These are phyloP conservation scores for Lasioglossum lativentre DNA, from an alignment of 2,888 invertebrate genomes.

Conservation along the genomic window DNA sequence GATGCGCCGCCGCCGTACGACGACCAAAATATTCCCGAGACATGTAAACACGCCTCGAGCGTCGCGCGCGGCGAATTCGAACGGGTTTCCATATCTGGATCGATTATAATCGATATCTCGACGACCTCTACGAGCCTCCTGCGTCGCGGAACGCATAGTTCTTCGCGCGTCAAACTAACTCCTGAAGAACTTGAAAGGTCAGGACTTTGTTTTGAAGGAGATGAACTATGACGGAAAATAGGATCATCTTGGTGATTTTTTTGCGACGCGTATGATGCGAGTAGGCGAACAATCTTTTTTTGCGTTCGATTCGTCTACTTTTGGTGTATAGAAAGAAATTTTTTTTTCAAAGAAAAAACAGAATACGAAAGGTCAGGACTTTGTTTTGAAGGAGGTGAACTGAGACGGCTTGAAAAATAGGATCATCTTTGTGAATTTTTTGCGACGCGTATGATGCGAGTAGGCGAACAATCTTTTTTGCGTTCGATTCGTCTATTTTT, in stretches of 20 bases:
- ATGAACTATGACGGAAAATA: not conserved
- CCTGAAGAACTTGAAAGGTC: not conserved
- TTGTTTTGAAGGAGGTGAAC: not conserved
- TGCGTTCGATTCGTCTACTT: not conserved
- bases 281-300: not conserved
- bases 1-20: not conserved
- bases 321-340: no score
- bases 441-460: no score
- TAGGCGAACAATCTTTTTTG: not conserved
- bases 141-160: conserved; percentile 20
- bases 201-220: not conserved
- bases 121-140: conserved; percentile 23
- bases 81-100: conserved; percentile 39
- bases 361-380: not conserved
- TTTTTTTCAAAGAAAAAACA: not conserved
- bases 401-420: not conserved
- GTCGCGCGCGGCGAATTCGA: not conserved
- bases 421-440: not conserved
- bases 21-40: not conserved
- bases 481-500: not conserved
- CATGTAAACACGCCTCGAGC: conserved; percentile 1
- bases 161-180: not conserved
- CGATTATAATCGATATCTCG: conserved; percentile 37
- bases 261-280: no score
- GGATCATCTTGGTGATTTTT: not conserved